Evolutionary conservation across 2,888 invertebrate genomes (phyloP).

Genomic region (Imbricaverruca yamaguchii): DNA sequence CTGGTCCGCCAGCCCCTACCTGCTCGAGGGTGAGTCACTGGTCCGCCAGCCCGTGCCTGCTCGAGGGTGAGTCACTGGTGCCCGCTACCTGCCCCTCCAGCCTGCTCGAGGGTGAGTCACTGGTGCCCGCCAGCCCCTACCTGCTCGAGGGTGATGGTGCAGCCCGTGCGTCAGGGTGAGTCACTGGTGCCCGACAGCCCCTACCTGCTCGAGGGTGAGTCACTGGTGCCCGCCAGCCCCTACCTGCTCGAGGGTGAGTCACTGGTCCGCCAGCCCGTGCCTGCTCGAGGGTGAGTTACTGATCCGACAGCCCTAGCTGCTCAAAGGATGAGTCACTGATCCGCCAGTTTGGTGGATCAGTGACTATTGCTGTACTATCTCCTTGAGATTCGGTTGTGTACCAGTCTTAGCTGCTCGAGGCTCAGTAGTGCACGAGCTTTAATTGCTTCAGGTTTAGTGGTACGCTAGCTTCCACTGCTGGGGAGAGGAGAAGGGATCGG

Average conservation of each 20-base stretch:
- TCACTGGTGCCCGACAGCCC: slow-evolving; percentile 18
- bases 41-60: slow-evolving; percentile 30
- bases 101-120: slow-evolving; percentile 34
- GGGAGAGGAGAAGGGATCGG: too few species aligned
- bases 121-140: background rate
- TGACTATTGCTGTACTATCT: too few species aligned
- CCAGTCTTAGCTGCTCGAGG: background rate
- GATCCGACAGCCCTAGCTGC: slow-evolving; percentile 45
- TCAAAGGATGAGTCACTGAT: background rate
- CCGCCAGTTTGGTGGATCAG: too few species aligned
- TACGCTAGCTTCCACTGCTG: background rate
- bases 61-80: slow-evolving; percentile 1
- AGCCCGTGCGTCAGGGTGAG: too few species aligned
- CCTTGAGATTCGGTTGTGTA: background rate
- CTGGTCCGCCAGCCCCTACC: slow-evolving; percentile 5
- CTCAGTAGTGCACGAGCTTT: slow-evolving; percentile 12
- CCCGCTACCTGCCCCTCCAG: slow-evolving; percentile 73
- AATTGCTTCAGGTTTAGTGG: background rate
- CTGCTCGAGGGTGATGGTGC: too few species aligned
- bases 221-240: slow-evolving; percentile 9
- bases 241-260: slow-evolving; percentile 26
- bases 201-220: slow-evolving; percentile 15
- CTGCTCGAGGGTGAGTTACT: slow-evolving; percentile 22
- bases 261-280: slow-evolving; percentile 31
- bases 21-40: slow-evolving; percentile 29